These are phyloP conservation scores for Jaculus jaculus DNA, from an alignment of 2,113 vertebrate genomes.

Conservation along the genomic window DNA sequence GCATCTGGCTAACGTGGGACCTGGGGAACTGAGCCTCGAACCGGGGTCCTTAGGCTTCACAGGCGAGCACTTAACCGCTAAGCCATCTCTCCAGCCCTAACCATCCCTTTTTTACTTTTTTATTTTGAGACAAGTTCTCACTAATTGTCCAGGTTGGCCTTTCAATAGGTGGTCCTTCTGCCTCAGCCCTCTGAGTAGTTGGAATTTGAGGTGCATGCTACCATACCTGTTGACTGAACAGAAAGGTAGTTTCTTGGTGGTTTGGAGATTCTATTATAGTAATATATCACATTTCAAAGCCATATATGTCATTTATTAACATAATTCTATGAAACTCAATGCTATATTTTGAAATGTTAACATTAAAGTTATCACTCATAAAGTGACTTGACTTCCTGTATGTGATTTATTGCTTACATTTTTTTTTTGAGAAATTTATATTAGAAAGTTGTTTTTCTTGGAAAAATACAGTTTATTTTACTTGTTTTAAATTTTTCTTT, in stretches of 20 bases:
- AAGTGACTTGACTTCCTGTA: constrained; percentile 29
- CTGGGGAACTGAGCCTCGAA: too few relatives aligned
- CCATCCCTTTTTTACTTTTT: neutral
- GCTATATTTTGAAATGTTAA: constrained; percentile 41
- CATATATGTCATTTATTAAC: neutral
- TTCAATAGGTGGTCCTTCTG: neutral
- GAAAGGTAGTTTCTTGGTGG: constrained; percentile 52
- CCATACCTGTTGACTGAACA: neutral
- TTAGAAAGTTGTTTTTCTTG: constrained; percentile 45
- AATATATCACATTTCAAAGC: constrained; percentile 35
- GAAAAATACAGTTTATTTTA: constrained; percentile 12
- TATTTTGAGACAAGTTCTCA: neutral
- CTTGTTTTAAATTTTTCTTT: constrained; percentile 61
- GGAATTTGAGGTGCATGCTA: neutral
- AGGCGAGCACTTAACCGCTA: neutral
- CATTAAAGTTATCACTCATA: constrained; percentile 43
- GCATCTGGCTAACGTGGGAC: too few relatives aligned
- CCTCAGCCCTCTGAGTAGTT: neutral
- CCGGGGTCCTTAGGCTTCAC: too few relatives aligned
- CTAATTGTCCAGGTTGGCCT: neutral
- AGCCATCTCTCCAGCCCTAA: neutral
- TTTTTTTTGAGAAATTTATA: constrained; percentile 51
- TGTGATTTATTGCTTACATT: constrained; percentile 15
- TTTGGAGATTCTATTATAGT: neutral
- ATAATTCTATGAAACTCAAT: neutral